Evolutionary conservation across 2,888 invertebrate genomes (phyloP).

Genomic region (Saturnia pavonia): DNA sequence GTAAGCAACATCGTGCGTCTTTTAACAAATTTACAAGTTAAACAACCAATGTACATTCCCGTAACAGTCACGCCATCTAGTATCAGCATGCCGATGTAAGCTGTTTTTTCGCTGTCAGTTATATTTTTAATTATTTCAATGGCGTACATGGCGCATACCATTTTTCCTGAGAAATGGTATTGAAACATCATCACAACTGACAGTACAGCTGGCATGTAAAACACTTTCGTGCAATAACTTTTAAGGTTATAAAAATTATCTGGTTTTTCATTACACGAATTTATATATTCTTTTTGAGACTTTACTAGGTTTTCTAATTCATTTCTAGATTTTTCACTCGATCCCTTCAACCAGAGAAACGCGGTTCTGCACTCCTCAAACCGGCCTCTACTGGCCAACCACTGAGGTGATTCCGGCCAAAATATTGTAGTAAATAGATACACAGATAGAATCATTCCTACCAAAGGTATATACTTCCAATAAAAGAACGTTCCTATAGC

Average conservation of each 20-base stretch:
- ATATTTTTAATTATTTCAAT: conserved; percentile 46
- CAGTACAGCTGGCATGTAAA: conserved; percentile 39
- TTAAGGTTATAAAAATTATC: not conserved
- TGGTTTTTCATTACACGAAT: not conserved
- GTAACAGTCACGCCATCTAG: conserved; percentile 43
- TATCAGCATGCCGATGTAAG: conserved; percentile 44
- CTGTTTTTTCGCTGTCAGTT: conserved; percentile 35
- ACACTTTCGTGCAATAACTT: conserved; percentile 25
- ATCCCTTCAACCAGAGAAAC: conserved; percentile 39
- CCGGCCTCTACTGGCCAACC: conserved; percentile 38
- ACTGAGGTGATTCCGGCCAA: conserved; percentile 44
- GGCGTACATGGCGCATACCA: conserved; percentile 39
- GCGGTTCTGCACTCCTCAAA: conserved; percentile 36
- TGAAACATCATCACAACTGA: conserved; percentile 33
- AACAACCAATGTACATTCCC: conserved; percentile 45
- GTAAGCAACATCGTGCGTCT: conserved; percentile 37
- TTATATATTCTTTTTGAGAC: conserved; percentile 26
- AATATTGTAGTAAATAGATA: conserved; percentile 27
- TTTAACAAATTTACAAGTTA: conserved; percentile 35
- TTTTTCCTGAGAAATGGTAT: conserved; percentile 45
- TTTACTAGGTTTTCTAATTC: conserved; percentile 37
- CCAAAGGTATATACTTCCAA: conserved; percentile 41
- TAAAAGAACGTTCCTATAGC: conserved; percentile 41
- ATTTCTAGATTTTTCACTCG: conserved; percentile 27
- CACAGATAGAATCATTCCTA: conserved; percentile 31